phyloP scores from a whole-genome alignment of 1,140 invertebrate species.

The Belonocnema kinseyi region DNA sequence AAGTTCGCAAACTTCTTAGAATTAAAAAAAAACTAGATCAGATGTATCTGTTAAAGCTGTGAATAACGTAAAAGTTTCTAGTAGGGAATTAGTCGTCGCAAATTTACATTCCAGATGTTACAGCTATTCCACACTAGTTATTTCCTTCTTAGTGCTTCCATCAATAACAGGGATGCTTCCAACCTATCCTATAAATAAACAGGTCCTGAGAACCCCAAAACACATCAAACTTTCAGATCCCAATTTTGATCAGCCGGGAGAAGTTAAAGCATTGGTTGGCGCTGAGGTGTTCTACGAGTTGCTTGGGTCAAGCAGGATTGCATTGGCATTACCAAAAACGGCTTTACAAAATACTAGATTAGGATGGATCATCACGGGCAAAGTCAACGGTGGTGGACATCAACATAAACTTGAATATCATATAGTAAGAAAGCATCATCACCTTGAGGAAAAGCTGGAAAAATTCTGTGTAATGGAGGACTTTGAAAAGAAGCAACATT shows the following conservation, averaged over 20 bases:
- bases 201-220: background rate
- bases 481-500: slow-evolving; percentile 5
- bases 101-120: background rate
- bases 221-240: too few species aligned
- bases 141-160: too few species aligned
- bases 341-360: slow-evolving; percentile 13
- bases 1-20: slow-evolving; percentile 29
- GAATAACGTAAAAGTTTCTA: slow-evolving; percentile 2
- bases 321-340: background rate
- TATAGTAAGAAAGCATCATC: background rate
- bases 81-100: too few species aligned
- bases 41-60: slow-evolving; percentile 35
- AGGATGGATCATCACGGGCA: slow-evolving; percentile 25
- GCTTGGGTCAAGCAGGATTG: background rate
- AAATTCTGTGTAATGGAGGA: slow-evolving; percentile 37
- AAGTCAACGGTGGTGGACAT: background rate
- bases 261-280: background rate
- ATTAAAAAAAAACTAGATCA: background rate
- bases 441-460: slow-evolving; percentile 8
- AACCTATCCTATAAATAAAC: background rate
- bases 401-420: background rate
- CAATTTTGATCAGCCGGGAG: too few species aligned
- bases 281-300: slow-evolving; percentile 20
- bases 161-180: too few species aligned
- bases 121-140: too few species aligned